A percentile compares a stretch with the other conserved stretches of the same genome.
phyloP scores from a whole-genome alignment of 1,140 invertebrate genomes.

The Macrotrachela quadricornifera region DNA sequence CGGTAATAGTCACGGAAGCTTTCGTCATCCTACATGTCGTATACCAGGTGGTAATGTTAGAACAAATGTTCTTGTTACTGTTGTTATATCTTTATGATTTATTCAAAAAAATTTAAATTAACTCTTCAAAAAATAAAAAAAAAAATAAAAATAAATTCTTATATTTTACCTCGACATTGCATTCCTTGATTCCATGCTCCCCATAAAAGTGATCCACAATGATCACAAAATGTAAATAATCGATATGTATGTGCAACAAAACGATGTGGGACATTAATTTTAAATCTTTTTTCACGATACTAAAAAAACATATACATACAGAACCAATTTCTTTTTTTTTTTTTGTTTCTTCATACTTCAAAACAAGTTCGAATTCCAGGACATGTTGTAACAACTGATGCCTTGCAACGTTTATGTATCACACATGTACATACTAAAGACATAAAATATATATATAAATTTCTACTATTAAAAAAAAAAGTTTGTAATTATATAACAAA shows the following conservation, averaged over 20 bases:
- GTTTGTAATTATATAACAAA: no score
- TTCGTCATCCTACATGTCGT: not conserved
- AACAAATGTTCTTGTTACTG: not conserved
- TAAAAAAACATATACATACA: not conserved
- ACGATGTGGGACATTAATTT: constrained; percentile 89
- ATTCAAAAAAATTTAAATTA: no score
- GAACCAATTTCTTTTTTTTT: not conserved
- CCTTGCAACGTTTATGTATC: constrained; percentile 78
- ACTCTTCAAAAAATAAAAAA: no score
- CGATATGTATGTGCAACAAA: constrained; percentile 70
- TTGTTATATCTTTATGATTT: not conserved
- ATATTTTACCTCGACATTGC: constrained; percentile 64
- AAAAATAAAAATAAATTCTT: not conserved
- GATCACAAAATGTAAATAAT: constrained; percentile 94
- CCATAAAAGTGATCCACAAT: constrained; percentile 90
- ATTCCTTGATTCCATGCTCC: constrained; percentile 89
- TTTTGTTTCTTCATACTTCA: no score
- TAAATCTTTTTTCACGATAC: constrained; percentile 47
- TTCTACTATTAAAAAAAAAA: constrained; percentile 4
- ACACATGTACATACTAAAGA: constrained; percentile 71
- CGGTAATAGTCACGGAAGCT: no score
- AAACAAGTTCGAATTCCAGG: constrained; percentile 51
- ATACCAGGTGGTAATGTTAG: not conserved
- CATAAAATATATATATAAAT: not conserved
- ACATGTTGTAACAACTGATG: constrained; percentile 72